Base-by-base conservation (phyloP, 2,797 vertebrate genomes). In the Cuniculus paca region DNA sequence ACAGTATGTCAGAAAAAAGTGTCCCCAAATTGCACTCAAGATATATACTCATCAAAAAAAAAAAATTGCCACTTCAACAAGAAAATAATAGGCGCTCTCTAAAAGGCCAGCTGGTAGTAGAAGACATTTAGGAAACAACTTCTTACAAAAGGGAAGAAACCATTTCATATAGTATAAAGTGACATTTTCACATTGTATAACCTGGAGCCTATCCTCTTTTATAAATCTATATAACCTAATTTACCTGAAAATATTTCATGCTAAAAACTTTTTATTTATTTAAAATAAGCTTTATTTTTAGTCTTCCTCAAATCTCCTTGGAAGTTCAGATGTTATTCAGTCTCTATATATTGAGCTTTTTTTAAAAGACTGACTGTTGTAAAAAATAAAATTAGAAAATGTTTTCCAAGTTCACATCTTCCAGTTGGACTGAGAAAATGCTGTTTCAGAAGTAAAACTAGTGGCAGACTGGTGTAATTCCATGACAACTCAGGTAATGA, bases 121-220 rank as follows among this genome's bases (percentile, higher is more conserved):
- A 65, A 31, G 63, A 60, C 20, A n/a, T 91, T 92, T 82, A 39
- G 82, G 77, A 96, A 98, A 16, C 4, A 36, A 81, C 95, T 98
- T 92, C 3, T 96, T 84, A 79, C 6, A 85, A 87, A 84, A 95
- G 42, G 42, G 90, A 97, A 95, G 11, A 92, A 97, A 61, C 36
- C 16, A 70, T 42, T 39, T 56, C 13, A 8, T 60, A 6, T 2
- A 28, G 6, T 74, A 12, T 36, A 87, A 96, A 94, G 95, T 92
- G 58, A 61, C 11, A 89, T 94, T 83, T 92, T 81, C 10, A 13
- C 39, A 48, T 90, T 94, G 7, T 87, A 22, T 92, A 28, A 36
- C 65, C 26, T 65, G 34, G 26, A 96, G 58, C 6, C 4, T 81
- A 70, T 82, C 1, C 50, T 56, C 48, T 75, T 96, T 95, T 87